A percentile compares a stretch with the other conserved stretches of the same genome.
Conservation (phyloP, 1,140 invertebrate genomes). For the Drosophila littoralis region DNA sequence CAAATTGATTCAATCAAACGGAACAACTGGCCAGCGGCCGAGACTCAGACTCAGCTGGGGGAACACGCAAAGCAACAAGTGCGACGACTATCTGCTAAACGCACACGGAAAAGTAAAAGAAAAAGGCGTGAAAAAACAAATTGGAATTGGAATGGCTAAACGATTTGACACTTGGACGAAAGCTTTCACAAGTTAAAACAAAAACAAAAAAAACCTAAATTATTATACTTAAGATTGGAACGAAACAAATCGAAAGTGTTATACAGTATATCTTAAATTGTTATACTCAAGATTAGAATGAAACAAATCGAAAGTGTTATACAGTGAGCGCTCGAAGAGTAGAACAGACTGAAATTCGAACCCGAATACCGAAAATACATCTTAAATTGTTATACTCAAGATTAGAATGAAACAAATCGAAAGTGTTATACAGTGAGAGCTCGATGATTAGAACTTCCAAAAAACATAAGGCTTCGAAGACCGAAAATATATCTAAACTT, state of each 20-base stretch:
- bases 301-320: slow-evolving; percentile 36
- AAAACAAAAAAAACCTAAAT: not conserved
- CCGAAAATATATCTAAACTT: too few species aligned
- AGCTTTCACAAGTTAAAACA: slow-evolving; percentile 56
- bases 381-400: too few species aligned
- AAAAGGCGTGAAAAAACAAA: slow-evolving; percentile 57
- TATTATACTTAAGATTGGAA: slow-evolving; percentile 23
- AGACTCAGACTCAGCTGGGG: not conserved
- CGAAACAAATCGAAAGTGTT: slow-evolving; percentile 36
- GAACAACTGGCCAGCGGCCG: not conserved
- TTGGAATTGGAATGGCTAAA: slow-evolving; percentile 41
- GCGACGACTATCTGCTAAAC: slow-evolving; percentile 6
- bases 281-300: slow-evolving; percentile 23
- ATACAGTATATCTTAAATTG: slow-evolving; percentile 10
- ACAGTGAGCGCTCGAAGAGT: not conserved
- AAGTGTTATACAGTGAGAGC: too few species aligned
- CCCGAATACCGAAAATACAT: too few species aligned
- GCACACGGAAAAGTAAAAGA: slow-evolving; percentile 55
- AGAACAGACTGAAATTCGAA: not conserved
- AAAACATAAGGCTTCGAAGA: too few species aligned
- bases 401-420: too few species aligned
- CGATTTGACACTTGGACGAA: slow-evolving; percentile 41
- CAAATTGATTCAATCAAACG: slow-evolving; percentile 31
- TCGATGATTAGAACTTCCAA: too few species aligned
- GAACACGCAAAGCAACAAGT: slow-evolving; percentile 26